Base-by-base conservation (phyloP, 2,888 invertebrate genomes). In the Malachius bipustulatus region DNA sequence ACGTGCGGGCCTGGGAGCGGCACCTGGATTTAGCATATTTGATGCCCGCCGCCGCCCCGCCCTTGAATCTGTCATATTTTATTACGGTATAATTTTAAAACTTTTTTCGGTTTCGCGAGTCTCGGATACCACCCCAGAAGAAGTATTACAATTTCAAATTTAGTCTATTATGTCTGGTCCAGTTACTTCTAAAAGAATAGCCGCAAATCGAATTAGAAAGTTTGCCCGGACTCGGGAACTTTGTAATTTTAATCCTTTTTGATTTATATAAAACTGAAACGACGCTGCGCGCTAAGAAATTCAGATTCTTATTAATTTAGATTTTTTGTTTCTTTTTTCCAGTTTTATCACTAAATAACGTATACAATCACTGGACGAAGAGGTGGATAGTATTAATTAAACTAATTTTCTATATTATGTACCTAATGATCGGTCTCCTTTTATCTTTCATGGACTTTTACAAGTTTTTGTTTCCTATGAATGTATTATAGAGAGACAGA, bases 1-100 rank as follows among this genome's bases (percentile, higher is more conserved):
- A 47, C 44, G 36, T 32, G 41, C 40, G 42, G 48, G 44, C 48
- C 41, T 43, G 44, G 36, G 44, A 43, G 43, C 36, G 46, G 41
- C 44, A 49, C 48, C 51, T 49, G 47, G 48, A 45, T 48, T 47
- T 46, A 42, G 47, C 47, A 51, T 50, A 47, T 49, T 46, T 49
- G 48, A 47, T 47, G 45, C 45, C 44, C 38, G 34, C 42, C 38
- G 34, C 42, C 41, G 47, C 48, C 46, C 47, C 43, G 43, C 43
- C 41, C 39, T 40, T 34, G 36, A 44, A 47, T 46, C 43, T 43
- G 46, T 44, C 44, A 47, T 47, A 48, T 47, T 51, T 51, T 50
- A 48, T 50, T 48, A 46, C 47, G 44, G 47, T 46, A 49, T 49
- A 49, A 50, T 50, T 50, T 48, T 39, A 35, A 40, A 45, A 48